Evolutionary conservation across 2,888 invertebrate species (phyloP), one percentile per base, ranked within the genome.

Genomic region (Fabriciana adippe): DNA sequence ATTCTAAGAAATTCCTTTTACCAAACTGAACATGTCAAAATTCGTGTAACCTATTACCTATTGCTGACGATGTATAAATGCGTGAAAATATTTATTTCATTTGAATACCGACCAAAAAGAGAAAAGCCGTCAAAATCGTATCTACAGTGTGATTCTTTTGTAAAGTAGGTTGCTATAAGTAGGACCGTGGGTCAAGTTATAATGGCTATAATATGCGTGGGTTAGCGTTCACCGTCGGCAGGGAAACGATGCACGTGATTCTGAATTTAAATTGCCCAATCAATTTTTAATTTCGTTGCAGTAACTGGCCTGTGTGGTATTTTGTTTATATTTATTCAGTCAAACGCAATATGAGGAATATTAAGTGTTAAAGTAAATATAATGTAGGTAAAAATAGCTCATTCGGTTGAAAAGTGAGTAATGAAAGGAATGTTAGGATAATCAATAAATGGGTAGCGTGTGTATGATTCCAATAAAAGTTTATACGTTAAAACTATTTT

Each of bases 191-290:
- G 55, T 79, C 81, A 73, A 55, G 51, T 71, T 79, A 79, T 15
- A 73, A 54, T 80, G 83, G 84, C 77, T 75, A 65, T 64, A 71
- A 67, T 70, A 72, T 74, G 75, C 76, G 74, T 75, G 74, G 77
- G 76, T 83, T 81, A 80, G 78, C 79, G 75, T 78, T 75, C 79
- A 75, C 75, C 78, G 74, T 68, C 73, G 76, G 79, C 66, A 79
- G 81, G 82, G 78, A 82, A 82, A 74, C 80, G 78, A 73, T 77
- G 79, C 78, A 79, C 89, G 88, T 89, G 89, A 84, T 87, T 80
- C 79, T 79, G 88, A 88, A 89, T 89, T 88, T 87, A 89, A 89
- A 89, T 86, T 84, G 80, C 77, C 87, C 81, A 82, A 89, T 89
- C 87, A 88, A 85, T 86, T 89, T 89, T 88, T 88, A 86, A 89